These are phyloP conservation scores for Chlamydotis undulata DNA, from an alignment of 2,113 vertebrate species.

Conservation along the genomic window DNA sequence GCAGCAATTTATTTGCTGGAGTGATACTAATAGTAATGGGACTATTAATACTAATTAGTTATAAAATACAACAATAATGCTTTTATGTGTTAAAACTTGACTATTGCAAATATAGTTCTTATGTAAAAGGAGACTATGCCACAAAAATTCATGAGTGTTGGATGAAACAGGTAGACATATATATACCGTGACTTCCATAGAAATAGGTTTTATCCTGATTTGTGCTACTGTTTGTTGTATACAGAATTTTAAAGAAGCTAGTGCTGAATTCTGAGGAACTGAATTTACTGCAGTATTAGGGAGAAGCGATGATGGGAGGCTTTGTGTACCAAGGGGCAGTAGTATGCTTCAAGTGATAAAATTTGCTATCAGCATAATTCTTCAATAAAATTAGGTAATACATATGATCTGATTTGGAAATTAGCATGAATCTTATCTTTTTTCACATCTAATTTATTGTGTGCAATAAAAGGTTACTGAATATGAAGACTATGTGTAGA, in stretches of 20 bases:
- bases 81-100: not conserved
- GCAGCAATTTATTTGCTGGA: not conserved
- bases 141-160: not conserved
- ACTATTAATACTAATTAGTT: not conserved
- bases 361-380: slow-evolving; percentile 45
- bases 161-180: not conserved
- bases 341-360: slow-evolving; percentile 72
- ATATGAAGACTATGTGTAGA: not conserved
- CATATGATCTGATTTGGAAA: slow-evolving; percentile 57
- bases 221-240: not conserved
- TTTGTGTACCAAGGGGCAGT: slow-evolving; percentile 59
- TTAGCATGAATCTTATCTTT: slow-evolving; percentile 31
- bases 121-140: not conserved
- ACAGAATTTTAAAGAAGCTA: not conserved
- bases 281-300: not conserved
- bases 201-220: not conserved
- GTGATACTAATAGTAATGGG: not conserved
- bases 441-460: slow-evolving; percentile 42
- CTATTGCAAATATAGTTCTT: not conserved
- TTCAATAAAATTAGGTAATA: slow-evolving; percentile 52
- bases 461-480: slow-evolving; percentile 37
- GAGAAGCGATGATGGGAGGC: not conserved
- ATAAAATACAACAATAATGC: not conserved
- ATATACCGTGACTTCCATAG: not conserved
- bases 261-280: slow-evolving; percentile 21